Evolutionary conservation across 2,888 invertebrate genomes (phyloP).

Genomic region (Drosophila villosipedis): DNA sequence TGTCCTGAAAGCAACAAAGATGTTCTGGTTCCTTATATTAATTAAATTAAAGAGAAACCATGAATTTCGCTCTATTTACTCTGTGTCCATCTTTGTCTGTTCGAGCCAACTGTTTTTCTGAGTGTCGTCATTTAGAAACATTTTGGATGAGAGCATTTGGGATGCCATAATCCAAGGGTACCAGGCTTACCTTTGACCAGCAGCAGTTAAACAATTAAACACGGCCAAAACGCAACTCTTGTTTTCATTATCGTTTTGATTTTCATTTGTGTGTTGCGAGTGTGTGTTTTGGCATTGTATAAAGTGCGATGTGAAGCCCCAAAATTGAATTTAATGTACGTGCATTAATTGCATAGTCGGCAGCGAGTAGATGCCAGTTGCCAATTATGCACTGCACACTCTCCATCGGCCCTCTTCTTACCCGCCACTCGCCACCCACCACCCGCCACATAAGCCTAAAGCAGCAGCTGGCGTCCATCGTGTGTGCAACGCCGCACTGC

Average conservation of each 20-base stretch:
- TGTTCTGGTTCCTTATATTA: not conserved
- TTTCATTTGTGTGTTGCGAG: constrained; percentile 10
- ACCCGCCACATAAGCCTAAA: not conserved
- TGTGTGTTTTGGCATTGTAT: constrained; percentile 35
- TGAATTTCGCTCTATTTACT: not conserved
- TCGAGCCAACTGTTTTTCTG: not conserved
- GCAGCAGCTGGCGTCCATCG: constrained; percentile 29
- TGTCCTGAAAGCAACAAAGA: not conserved
- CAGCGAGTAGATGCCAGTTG: not conserved
- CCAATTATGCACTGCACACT: constrained; percentile 6
- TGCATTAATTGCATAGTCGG: constrained; percentile 60
- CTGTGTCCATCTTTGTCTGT: not conserved
- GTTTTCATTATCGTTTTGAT: constrained; percentile 34
- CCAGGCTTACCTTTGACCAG: not conserved
- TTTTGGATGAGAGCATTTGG: not conserved
- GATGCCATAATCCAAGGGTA: not conserved
- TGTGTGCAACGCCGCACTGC: constrained; percentile 10
- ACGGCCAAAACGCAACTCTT: constrained; percentile 20
- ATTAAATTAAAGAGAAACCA: not conserved
- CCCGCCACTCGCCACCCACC: not conserved
- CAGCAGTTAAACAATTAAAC: constrained; percentile 13
- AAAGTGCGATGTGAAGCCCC: constrained; percentile 20
- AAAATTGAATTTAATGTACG: constrained; percentile 71
- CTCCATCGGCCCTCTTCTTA: not conserved
- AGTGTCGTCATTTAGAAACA: not conserved